Percentiles rank a stretch among this genome's conserved stretches.
These are phyloP conservation scores for Chrysocyon brachyurus DNA, from an alignment of 2,797 vertebrate genomes.

Conservation along the genomic window DNA sequence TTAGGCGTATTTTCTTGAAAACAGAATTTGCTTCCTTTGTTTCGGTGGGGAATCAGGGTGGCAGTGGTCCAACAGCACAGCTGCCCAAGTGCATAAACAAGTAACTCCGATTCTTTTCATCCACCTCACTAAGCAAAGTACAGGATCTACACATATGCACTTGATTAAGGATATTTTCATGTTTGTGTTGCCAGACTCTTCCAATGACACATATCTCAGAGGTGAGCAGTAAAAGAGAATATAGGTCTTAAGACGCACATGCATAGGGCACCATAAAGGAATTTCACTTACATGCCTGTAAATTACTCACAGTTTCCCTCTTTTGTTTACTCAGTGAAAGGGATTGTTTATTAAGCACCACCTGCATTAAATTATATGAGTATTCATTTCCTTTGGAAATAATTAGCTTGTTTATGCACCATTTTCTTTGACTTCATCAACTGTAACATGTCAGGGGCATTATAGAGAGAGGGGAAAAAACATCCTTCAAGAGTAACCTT, in stretches of 20 bases:
- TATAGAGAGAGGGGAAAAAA: background rate
- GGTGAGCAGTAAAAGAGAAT: slow-evolving; percentile 48
- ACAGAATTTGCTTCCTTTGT: slow-evolving; percentile 66
- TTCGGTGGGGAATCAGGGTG: slow-evolving; percentile 58
- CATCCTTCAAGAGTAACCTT: slow-evolving; percentile 19
- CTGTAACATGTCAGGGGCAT: slow-evolving; percentile 44
- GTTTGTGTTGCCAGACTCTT: slow-evolving; percentile 15
- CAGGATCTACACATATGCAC: background rate
- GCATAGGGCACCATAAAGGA: background rate
- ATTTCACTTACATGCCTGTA: slow-evolving; percentile 51
- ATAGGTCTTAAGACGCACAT: slow-evolving; percentile 1
- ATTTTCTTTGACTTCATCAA: slow-evolving; percentile 63
- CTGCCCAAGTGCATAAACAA: slow-evolving; percentile 64
- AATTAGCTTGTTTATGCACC: slow-evolving; percentile 66
- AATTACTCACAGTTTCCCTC: slow-evolving; percentile 61
- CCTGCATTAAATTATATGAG: slow-evolving; percentile 71
- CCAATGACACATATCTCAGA: slow-evolving; percentile 54
- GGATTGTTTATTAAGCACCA: slow-evolving; percentile 64
- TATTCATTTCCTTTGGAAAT: slow-evolving; percentile 72
- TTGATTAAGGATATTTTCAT: slow-evolving; percentile 69
- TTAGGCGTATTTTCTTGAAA: slow-evolving; percentile 69
- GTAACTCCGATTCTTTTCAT: background rate
- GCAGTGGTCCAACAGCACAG: slow-evolving; percentile 63
- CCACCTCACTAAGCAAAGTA: slow-evolving; percentile 59
- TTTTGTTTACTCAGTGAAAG: slow-evolving; percentile 72